Evolutionary conservation across 2,113 vertebrate genomes (phyloP), one percentile per base, ranked within the genome.

Genomic region (Malurus elegans): DNA sequence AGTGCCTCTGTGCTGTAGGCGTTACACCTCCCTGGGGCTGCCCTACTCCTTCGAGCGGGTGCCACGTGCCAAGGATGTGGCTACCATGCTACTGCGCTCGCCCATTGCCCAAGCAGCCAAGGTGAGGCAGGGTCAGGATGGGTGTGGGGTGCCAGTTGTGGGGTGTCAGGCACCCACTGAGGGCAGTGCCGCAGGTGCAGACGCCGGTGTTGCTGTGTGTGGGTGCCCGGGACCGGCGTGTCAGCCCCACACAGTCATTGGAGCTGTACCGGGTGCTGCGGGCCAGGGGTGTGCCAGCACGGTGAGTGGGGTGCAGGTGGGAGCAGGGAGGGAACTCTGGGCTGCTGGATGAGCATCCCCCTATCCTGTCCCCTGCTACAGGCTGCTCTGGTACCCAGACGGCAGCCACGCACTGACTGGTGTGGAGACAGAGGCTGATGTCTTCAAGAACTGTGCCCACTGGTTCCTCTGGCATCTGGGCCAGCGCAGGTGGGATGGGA

Each of bases 321-420:
- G 47, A 66, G 61, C 5, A 1, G 32, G 48, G 36, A 58, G 20
- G 57, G 61, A 79, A 8, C 16, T 47, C 24, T 3, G 1, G 45
- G 12, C 21, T 8, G 6, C 32, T 10, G 5, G 28, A 40, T 67
- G 65, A 79, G 45, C 36, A 56, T 24, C 40, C 9, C 34, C 31
- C 17, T 10, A 28, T 48, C 31, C 45, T 8, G 3, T 47, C 12
- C 32, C 8, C 7, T 28, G 48, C 47, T 10, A 2, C 94, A 98
- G 98, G 89, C 78, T 99, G 93, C 90, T 99, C 91, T 99, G 98
- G 98, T 99, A 98, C 95, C 97, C 97, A 1, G 98, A 99, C 13
- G 84, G 93, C 0, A 98, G 98, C 79, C 99, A 99, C 1, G 97
- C 98, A 5, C 92, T 99, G 87, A 93, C 98, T 1, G 93, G 98